These are phyloP conservation scores for Erebia ligea DNA, from an alignment of 2,888 invertebrate species.

Conservation along the genomic window DNA sequence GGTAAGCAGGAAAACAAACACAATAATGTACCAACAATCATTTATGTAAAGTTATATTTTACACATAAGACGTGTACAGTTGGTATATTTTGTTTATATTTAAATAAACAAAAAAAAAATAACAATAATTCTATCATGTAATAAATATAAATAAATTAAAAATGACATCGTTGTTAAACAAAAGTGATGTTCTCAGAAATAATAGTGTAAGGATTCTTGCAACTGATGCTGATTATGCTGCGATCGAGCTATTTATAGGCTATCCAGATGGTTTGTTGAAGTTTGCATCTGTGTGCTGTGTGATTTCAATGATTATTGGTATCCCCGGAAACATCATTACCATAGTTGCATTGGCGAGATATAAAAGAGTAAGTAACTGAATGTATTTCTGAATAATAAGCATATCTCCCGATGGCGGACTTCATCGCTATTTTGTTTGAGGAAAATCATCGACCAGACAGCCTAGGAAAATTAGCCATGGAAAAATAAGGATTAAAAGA, in stretches of 20 bases:
- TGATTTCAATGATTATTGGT: constrained; percentile 89
- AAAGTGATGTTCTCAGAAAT: background rate
- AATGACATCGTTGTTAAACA: constrained; percentile 4
- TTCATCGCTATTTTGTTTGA: too few species aligned
- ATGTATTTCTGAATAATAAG: background rate
- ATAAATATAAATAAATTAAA: background rate
- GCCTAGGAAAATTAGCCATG: too few species aligned
- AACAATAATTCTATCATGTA: background rate
- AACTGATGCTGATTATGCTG: constrained; percentile 59
- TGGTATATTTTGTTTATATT: background rate
- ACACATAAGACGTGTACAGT: background rate
- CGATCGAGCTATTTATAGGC: constrained; percentile 83
- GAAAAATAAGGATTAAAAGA: too few species aligned
- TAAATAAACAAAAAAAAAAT: background rate
- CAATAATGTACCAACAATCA: background rate
- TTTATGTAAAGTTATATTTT: background rate
- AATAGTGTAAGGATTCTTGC: constrained; percentile 40
- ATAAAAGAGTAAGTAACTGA: constrained; percentile 86
- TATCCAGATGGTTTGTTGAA: constrained; percentile 86
- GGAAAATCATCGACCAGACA: too few species aligned
- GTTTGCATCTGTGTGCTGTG: constrained; percentile 87
- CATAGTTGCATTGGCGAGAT: constrained; percentile 88
- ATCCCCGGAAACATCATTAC: constrained; percentile 93
- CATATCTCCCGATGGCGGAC: too few species aligned
- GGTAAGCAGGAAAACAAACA: constrained; percentile 7